Percentiles rank a stretch among this genome's conserved stretches.
Conservation (phyloP, 1,140 invertebrate genomes). For the Portunus trituberculatus region DNA sequence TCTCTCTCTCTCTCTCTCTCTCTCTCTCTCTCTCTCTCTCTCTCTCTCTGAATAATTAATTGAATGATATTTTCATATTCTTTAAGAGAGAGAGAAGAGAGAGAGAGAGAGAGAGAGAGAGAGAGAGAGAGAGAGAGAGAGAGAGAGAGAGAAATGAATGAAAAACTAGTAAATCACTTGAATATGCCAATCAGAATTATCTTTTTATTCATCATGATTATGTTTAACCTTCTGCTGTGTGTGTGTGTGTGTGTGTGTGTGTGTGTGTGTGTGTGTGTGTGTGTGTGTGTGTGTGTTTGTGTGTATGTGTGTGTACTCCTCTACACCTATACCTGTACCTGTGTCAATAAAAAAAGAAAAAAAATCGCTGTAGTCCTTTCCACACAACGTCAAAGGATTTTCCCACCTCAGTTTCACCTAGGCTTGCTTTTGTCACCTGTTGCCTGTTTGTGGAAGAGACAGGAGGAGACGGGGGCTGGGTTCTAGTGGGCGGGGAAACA, state of each 20-base stretch:
- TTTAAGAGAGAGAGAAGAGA: neutral
- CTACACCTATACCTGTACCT: neutral
- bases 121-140: slow-evolving; percentile 9
- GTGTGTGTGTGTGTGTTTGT: neutral
- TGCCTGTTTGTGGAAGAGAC: too few species aligned
- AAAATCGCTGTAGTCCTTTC: neutral
- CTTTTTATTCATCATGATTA: neutral
- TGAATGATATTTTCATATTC: too few species aligned
- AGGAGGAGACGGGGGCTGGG: too few species aligned
- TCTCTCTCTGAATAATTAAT: too few species aligned
- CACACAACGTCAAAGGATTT: neutral
- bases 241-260: slow-evolving; percentile 9
- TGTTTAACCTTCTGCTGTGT: neutral
- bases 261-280: slow-evolving; percentile 18
- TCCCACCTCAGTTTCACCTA: neutral
- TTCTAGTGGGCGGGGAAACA: neutral
- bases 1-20: slow-evolving; percentile 20
- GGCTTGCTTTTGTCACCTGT: neutral
- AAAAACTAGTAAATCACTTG: neutral
- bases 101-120: slow-evolving; percentile 16
- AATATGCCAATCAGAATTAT: neutral
- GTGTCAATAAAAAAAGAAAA: neutral
- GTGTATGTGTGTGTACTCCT: neutral
- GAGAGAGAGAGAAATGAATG: neutral
- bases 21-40: neutral